Percentiles rank a stretch among this genome's conserved stretches.
phyloP scores from a whole-genome alignment of 2,888 invertebrate species.

The Tanypteryx hageni region DNA sequence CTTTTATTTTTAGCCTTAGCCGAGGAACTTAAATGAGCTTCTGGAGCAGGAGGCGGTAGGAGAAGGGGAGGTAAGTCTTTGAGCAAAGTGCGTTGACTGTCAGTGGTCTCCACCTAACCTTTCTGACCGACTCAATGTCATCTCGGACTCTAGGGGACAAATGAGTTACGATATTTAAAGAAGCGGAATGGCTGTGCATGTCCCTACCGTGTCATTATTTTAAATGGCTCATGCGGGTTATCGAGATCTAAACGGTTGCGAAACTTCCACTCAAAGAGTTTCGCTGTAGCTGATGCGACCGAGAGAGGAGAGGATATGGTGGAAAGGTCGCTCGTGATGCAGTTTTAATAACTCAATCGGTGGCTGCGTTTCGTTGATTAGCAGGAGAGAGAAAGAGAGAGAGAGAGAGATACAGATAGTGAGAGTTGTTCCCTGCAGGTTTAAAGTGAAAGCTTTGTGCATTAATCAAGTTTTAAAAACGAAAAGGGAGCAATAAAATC shows the following conservation, averaged over 20 bases:
- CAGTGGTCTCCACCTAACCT: background rate
- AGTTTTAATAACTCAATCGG: constrained; percentile 19
- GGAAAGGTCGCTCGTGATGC: background rate
- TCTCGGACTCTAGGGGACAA: background rate
- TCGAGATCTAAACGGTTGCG: background rate
- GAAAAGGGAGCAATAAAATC: background rate
- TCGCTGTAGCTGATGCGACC: background rate
- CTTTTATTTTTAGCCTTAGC: background rate
- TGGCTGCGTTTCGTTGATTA: background rate
- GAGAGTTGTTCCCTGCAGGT: background rate
- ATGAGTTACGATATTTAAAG: background rate
- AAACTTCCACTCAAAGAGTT: too few species aligned
- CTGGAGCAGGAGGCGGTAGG: background rate
- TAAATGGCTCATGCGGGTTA: background rate
- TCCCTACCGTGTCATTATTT: constrained; percentile 29
- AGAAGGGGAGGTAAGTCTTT: background rate
- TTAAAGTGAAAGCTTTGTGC: background rate
- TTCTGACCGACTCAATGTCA: constrained; percentile 18
- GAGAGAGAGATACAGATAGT: background rate
- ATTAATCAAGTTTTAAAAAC: background rate
- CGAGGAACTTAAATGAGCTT: constrained; percentile 6
- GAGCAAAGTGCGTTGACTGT: constrained; percentile 31
- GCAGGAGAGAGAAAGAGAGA: background rate
- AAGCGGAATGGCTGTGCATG: background rate
- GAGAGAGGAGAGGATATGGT: background rate